A percentile compares a stretch with the other conserved stretches of the same genome.
These are phyloP conservation scores for Cyanoramphus novaezelandiae DNA, from an alignment of 2,113 vertebrate species.

Conservation along the genomic window DNA sequence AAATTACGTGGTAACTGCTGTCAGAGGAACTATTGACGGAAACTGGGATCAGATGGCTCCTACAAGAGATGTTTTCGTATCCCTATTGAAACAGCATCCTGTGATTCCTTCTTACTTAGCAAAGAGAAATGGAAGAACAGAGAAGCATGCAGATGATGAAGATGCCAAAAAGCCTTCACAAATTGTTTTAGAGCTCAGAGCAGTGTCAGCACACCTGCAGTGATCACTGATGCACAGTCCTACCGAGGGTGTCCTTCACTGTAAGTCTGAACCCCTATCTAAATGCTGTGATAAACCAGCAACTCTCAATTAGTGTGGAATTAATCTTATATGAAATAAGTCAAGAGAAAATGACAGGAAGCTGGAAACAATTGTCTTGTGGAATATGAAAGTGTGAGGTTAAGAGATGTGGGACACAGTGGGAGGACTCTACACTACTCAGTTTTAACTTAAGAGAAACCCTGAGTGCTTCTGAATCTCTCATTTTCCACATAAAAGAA, in stretches of 20 bases:
- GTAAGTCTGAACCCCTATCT: background rate
- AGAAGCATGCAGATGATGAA: background rate
- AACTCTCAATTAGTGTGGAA: background rate
- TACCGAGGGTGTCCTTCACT: accelerated
- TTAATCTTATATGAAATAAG: background rate
- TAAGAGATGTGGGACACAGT: background rate
- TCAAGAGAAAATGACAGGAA: background rate
- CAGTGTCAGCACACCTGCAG: background rate
- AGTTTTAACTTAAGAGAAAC: background rate
- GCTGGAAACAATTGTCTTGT: background rate
- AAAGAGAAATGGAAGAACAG: background rate
- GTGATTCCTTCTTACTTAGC: background rate
- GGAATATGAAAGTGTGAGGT: background rate
- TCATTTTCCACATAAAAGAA: background rate
- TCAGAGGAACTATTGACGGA: background rate
- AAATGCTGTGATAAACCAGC: background rate
- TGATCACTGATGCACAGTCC: background rate
- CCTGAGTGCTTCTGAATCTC: background rate
- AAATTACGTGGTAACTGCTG: background rate
- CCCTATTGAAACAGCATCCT: background rate
- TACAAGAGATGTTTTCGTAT: background rate
- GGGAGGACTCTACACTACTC: background rate
- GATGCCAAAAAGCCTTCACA: background rate
- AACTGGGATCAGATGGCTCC: background rate
- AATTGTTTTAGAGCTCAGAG: background rate